Evolutionary conservation across 2,888 invertebrate genomes (phyloP), one percentile per base, ranked within the genome.

Genomic region (Drosophila paucipuncta): DNA sequence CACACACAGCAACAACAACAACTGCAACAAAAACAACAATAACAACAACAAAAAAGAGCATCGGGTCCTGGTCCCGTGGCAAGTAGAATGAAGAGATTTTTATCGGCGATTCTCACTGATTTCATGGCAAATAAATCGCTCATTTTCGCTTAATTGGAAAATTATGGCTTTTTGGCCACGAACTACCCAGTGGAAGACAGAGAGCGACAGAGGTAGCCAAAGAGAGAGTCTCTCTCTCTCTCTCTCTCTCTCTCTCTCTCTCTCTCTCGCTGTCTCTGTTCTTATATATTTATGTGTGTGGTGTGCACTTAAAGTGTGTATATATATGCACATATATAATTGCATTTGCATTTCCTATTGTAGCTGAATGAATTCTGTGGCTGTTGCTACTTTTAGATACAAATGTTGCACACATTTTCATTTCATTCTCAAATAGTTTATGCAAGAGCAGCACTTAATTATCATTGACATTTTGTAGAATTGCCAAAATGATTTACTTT

Each of bases 41-140:
- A 73, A 31, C 65, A 68, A 64, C 50, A 65, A 47, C 49, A 61
- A 68, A 63, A 43, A 64, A 54, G 64, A 60, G 53, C 41, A 58
- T 55, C 58, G 80, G 50, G 68, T 80, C 77, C 72, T 68, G 68
- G 55, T 62, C 31, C 80, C 55, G 75, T 67, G 59, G 84, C 76
- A 70, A 80, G 69, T 78, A 80, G 85, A 91, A 90, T 91, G 91
- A 92, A 92, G 91, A 93, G 93, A 93, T 93, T 93, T 93, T 93
- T 93, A 93, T 93, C 93, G 91, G 88, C 87, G 92, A 93, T 93
- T 93, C 92, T 93, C 93, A 92, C 92, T 93, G 93, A 93, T 93
- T 93, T 93, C 92, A 93, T 93, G 93, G 92, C 93, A 93, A 93
- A 93, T 93, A 93, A 93, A 93, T 93, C 93, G 92, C 92, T 93